Evolutionary conservation across 2,113 vertebrate species (phyloP).

Genomic region (Alligator sinensis): DNA sequence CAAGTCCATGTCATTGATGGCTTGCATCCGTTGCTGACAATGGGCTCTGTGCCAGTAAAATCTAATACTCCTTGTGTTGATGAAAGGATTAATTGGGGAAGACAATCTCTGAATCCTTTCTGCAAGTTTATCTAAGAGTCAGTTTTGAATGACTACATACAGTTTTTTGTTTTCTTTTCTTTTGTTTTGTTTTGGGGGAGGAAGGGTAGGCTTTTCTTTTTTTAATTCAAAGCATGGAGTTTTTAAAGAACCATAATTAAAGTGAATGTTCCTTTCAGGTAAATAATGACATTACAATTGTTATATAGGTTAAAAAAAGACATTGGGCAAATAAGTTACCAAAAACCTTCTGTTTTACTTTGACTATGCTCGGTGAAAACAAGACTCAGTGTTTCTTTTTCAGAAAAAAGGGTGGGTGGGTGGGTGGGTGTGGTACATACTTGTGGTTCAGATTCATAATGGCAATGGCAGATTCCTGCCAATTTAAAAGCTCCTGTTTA

Average conservation of each 20-base stretch:
- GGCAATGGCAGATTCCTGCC: too few relatives aligned
- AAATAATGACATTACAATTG: neutral
- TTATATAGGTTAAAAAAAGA: neutral
- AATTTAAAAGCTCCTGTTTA: too few relatives aligned
- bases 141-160: neutral
- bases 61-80: neutral
- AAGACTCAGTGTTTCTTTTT: accelerated
- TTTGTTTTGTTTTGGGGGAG: neutral
- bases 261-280: neutral
- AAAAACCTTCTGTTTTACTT: neutral
- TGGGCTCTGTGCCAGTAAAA: neutral
- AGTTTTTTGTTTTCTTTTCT: neutral
- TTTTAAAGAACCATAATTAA: neutral
- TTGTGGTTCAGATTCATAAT: too few relatives aligned
- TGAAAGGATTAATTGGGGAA: neutral
- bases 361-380: neutral
- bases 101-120: neutral
- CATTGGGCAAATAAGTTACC: neutral
- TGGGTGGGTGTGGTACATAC: too few relatives aligned
- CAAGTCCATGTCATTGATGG: neutral
- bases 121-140: neutral
- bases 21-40: conserved; percentile 18
- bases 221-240: neutral
- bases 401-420: too few relatives aligned
- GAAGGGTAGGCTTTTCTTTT: neutral